These are phyloP conservation scores for Takifugu flavidus DNA, from an alignment of 2,113 vertebrate genomes.

Conservation along the genomic window DNA sequence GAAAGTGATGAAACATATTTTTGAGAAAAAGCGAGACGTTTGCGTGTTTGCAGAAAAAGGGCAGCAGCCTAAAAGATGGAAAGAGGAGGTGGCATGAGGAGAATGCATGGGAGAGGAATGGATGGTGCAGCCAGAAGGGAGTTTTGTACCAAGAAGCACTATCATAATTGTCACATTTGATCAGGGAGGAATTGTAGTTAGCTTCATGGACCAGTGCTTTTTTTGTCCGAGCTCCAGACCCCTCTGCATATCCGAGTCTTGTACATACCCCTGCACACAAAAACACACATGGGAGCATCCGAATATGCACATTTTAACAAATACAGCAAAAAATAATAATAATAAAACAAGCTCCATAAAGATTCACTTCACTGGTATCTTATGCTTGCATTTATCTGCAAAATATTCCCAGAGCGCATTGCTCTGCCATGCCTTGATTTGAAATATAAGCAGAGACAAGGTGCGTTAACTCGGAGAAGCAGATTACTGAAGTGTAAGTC, in stretches of 20 bases:
- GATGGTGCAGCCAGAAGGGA: conserved; percentile 41
- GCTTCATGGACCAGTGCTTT: conserved; percentile 60
- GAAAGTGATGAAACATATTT: neutral
- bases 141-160: conserved; percentile 56
- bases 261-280: neutral
- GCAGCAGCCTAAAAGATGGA: conserved; percentile 22
- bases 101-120: conserved; percentile 23
- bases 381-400: conserved; percentile 17
- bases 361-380: conserved; percentile 15
- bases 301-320: conserved; percentile 7
- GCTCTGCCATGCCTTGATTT: conserved; percentile 19
- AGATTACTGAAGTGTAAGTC: conserved; percentile 30
- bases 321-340: neutral
- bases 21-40: conserved; percentile 1
- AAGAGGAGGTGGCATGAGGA: conserved; percentile 43
- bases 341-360: neutral
- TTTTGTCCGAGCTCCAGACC: conserved; percentile 32
- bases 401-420: conserved; percentile 12
- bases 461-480: conserved; percentile 15
- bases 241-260: conserved; percentile 26
- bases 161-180: conserved; percentile 77
- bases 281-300: conserved; percentile 7
- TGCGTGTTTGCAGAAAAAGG: conserved; percentile 35
- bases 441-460: conserved; percentile 15
- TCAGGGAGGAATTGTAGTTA: conserved; percentile 58